Conservation (phyloP, 2,797 vertebrate genomes). For the Menidia menidia region DNA sequence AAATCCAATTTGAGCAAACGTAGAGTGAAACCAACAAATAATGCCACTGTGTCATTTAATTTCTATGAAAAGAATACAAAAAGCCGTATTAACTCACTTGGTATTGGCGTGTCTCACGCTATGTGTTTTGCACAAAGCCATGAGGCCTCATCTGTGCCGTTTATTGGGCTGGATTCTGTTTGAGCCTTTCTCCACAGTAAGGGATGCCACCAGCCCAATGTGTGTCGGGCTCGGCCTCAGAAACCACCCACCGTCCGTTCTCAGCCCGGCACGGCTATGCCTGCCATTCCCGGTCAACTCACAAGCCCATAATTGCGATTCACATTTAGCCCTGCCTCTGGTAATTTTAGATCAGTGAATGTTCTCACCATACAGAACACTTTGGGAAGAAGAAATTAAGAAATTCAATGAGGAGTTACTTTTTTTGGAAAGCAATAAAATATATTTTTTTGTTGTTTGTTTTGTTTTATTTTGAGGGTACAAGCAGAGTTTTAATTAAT, state of each 20-base stretch:
- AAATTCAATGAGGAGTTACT: conserved; percentile 81
- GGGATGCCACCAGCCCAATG: conserved; percentile 55
- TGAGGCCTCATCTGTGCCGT: conserved; percentile 40
- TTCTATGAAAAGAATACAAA: background rate
- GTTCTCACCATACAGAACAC: conserved; percentile 67
- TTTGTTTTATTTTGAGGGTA: conserved; percentile 58
- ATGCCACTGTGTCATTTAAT: conserved; percentile 2
- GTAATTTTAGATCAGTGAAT: conserved; percentile 82
- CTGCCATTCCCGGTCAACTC: conserved; percentile 73
- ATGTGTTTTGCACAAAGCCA: conserved; percentile 25
- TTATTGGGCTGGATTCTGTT: conserved; percentile 67
- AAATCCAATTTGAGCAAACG: background rate
- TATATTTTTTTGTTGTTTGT: conserved; percentile 43
- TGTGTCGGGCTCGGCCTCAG: conserved; percentile 69
- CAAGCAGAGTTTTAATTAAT: conserved; percentile 71
- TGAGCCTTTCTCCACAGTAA: conserved; percentile 47
- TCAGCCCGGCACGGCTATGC: conserved; percentile 61
- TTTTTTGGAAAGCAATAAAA: conserved; percentile 58
- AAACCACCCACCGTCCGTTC: conserved; percentile 76
- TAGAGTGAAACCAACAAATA: conserved; percentile 1
- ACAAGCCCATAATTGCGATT: conserved; percentile 84
- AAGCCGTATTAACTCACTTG: conserved; percentile 14
- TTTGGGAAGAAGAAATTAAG: conserved; percentile 77
- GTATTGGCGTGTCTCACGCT: conserved; percentile 24
- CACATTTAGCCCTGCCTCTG: conserved; percentile 63